phyloP scores from a whole-genome alignment of 2,797 vertebrate genomes.

The Tauraco hartlaubi region DNA sequence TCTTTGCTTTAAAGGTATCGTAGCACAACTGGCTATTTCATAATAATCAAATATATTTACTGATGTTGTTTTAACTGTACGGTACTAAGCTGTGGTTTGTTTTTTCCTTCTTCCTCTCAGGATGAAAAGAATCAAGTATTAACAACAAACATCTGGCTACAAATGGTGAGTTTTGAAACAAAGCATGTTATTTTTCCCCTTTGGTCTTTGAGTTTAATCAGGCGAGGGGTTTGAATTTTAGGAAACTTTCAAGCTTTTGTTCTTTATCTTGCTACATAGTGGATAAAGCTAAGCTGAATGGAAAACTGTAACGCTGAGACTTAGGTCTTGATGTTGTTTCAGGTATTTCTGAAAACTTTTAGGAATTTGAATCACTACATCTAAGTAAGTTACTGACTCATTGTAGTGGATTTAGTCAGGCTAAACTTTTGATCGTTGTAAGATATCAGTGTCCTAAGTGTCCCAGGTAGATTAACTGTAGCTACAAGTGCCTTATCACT shows the following conservation, averaged over 20 bases:
- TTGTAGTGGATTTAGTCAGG: neutral
- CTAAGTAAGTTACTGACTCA: neutral
- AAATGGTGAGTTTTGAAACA: constrained; percentile 87
- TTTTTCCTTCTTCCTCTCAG: constrained; percentile 74
- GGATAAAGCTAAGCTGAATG: neutral
- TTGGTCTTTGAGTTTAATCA: neutral
- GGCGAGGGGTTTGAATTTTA: neutral
- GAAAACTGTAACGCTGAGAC: neutral
- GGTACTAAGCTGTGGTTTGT: neutral
- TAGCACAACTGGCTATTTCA: neutral
- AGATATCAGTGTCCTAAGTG: neutral
- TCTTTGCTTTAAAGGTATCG: neutral
- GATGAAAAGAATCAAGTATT: constrained; percentile 98
- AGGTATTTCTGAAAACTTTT: neutral
- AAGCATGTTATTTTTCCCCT: neutral
- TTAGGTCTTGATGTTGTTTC: neutral
- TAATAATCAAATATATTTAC: neutral
- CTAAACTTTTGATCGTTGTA: neutral
- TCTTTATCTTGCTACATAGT: neutral
- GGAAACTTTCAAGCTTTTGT: neutral
- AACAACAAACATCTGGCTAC: constrained; percentile 95
- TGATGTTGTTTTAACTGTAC: neutral
- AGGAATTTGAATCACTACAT: neutral
- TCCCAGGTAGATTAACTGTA: neutral
- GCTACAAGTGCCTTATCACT: neutral